A percentile compares a stretch with the other conserved stretches of the same genome.
Conservation (phyloP, 2,888 invertebrate genomes). For the Fragum whitleyi region DNA sequence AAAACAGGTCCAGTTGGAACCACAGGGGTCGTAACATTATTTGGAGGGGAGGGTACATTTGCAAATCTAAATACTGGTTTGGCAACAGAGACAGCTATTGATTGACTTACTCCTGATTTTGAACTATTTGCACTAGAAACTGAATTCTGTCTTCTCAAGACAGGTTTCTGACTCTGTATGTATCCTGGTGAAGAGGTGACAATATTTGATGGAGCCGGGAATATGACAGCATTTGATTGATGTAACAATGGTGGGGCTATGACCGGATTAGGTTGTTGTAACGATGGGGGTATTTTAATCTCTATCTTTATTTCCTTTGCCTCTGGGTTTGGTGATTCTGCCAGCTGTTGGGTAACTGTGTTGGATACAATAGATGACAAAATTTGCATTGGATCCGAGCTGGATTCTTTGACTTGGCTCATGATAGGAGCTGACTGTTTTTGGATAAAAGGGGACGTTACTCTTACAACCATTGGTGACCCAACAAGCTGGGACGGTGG, state of each 20-base stretch:
- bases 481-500: conserved; percentile 7
- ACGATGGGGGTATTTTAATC: conserved; percentile 69
- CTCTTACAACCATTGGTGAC: conserved; percentile 20
- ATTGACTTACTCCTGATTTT: neutral
- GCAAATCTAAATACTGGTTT: conserved; percentile 52
- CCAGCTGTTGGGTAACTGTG: conserved; percentile 45
- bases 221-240: neutral
- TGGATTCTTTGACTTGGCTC: neutral
- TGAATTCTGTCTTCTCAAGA: conserved; percentile 42
- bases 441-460: conserved; percentile 18
- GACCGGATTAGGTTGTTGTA: conserved; percentile 2
- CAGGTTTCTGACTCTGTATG: conserved; percentile 13
- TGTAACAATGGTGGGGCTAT: too few species aligned
- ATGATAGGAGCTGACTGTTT: neutral
- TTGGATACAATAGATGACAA: conserved; percentile 55
- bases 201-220: neutral
- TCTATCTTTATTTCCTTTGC: conserved; percentile 78
- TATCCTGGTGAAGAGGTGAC: neutral
- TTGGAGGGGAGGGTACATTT: neutral
- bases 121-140: conserved; percentile 9
- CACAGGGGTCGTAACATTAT: conserved; percentile 2
- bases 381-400: conserved; percentile 54
- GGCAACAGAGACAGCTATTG: neutral
- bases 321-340: conserved; percentile 41
- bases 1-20: conserved; percentile 26